These are phyloP conservation scores for Montifringilla adamsi DNA, from an alignment of 2,113 vertebrate species.

Conservation along the genomic window DNA sequence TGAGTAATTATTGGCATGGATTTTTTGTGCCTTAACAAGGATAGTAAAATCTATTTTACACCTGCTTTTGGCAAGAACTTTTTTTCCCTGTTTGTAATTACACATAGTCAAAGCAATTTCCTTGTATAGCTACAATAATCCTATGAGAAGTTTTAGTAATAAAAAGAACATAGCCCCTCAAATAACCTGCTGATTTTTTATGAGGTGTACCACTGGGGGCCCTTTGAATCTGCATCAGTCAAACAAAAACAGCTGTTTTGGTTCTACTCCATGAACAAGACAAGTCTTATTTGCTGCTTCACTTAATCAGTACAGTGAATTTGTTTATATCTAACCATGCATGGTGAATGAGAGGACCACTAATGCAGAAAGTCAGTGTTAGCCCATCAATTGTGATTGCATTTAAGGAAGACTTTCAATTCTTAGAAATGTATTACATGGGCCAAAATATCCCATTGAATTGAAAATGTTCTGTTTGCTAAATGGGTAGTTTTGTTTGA, in stretches of 20 bases:
- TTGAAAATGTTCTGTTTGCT: neutral
- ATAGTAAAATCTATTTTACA: neutral
- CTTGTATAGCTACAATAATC: neutral
- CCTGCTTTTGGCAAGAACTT: neutral
- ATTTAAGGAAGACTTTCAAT: neutral
- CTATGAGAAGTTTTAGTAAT: neutral
- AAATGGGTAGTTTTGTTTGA: constrained; percentile 21
- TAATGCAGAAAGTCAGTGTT: neutral
- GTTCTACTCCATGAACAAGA: constrained; percentile 18
- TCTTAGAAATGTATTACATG: neutral
- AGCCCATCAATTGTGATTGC: neutral
- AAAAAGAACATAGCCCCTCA: neutral
- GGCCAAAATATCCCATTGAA: neutral
- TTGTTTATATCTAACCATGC: neutral
- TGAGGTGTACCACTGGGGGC: neutral
- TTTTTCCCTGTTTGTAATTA: neutral
- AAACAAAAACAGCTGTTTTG: constrained; percentile 39
- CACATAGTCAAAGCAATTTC: neutral
- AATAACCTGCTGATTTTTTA: neutral
- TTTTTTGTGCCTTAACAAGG: neutral
- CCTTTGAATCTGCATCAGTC: constrained; percentile 31
- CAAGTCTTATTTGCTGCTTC: constrained; percentile 18
- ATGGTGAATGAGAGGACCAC: neutral
- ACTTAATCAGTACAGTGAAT: neutral
- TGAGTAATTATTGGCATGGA: neutral